Base-by-base conservation (phyloP, 2,113 vertebrate species). In the Sapayoa aenigma region DNA sequence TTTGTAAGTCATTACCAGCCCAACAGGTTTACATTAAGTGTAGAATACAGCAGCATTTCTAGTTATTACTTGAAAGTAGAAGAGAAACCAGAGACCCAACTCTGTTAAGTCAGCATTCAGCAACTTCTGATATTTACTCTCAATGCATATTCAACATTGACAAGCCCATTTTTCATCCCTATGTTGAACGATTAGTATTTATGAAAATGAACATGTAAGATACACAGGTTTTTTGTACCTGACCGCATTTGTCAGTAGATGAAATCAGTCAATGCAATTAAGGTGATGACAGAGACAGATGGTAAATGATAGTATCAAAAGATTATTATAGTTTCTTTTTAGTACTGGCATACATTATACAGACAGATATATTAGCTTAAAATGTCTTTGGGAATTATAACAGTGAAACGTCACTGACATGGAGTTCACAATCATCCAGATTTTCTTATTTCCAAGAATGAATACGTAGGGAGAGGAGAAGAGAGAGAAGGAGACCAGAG, bases 211-310 rank as follows among this genome's bases (percentile, higher is more conserved):
- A 92, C 68, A 84, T 59, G 50, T 73, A 91, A 85, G 73, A 91
- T 72, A 84, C 52, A 90, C n/a, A 58, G 25, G 1, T 65, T 93
- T 89, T 84, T 65, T 73, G 58, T 83, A 87, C 28, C 66, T 90
- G 66, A 80, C n/a, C 27, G 93, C 84, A 91, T 91, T 90, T 95
- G 22, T 87, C 58, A 94, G 53, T 63, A 91, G 71, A 84, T 56
- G 49, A 84, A 49, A 88, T 89, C 35, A 87, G 87, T 94, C 68
- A 87, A 4, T 60, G 75, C 39, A 95, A 88, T 96, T 95, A 95
- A 23, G 9, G 13, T 86, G 39, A 52, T 92, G 86, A 80, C 88
- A 95, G 73, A 91, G 63, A 92, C 47, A 87, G 79, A 95, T 84
- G 66, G 42, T 52, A 91, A 89, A 78, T 0, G 4, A 71, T 81